Base-by-base conservation (phyloP, 2,113 vertebrate genomes). In the Python bivittatus region DNA sequence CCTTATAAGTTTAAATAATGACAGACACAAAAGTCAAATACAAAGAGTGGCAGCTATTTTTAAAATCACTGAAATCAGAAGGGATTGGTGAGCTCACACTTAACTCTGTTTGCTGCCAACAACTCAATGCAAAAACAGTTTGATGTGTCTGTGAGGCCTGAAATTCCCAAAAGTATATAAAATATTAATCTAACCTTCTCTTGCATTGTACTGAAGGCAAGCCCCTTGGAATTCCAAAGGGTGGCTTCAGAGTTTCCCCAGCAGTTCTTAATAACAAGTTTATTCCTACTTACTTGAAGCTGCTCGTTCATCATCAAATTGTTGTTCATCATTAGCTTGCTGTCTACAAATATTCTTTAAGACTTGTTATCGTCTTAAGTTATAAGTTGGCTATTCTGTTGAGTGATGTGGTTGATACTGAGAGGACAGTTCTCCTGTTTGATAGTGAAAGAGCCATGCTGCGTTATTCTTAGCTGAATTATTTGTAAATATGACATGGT, bases 351-450 rank as follows among this genome's bases (percentile, higher is more conserved):
- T 54, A 57, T 20, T 10, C 38, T 83, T 0, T 0, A 11, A 9
- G 6, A 5, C 0, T 89, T 91, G 20, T 61, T 79, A 22, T 52
- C 10, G 6, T 60, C 42, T n/a, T n/a, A n/a, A n/a, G n/a, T n/a
- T n/a, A 54, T 54, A 6, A 29, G 79, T 27, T 29, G 44, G 0
- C 20, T 0, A 0, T 2, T 0, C 56, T 58, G 91, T 25, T 84
- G 27, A 0, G 2, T 9, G 33, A 2, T 0, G 95, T 94, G 96
- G 97, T 95, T 92, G 96, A 64, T 84, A 84, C 48, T 89, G 91
- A 92, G 61, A 92, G 61, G 92, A 56, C 83, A 88, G 60, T 1
- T 83, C 53, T 29, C 0, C 0, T 13, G 90, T 48, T 33, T 0
- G 85, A 95, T 95, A 97, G 94, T 0, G 54, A 96, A 56, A 96